Percentiles rank a stretch among this genome's conserved stretches.
Conservation (phyloP, 2,113 vertebrate genomes). For the Erpornis zantholeuca region DNA sequence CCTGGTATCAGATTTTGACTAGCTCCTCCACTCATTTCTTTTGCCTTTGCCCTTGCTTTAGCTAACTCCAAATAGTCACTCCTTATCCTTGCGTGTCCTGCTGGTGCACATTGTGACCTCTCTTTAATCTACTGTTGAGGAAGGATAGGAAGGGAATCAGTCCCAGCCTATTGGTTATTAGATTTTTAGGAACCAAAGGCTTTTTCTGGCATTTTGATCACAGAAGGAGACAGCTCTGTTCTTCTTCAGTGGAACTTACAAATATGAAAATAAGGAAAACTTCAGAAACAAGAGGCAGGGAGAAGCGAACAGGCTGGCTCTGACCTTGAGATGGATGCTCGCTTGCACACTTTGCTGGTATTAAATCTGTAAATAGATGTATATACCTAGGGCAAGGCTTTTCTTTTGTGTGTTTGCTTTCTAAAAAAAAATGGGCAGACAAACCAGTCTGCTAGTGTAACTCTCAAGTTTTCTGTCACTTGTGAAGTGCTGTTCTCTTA, state of each 20-base stretch:
- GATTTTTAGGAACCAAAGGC: neutral
- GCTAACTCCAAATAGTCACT: neutral
- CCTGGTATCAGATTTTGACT: neutral
- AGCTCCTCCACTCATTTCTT: neutral
- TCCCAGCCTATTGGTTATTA: neutral
- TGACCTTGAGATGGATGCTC: accelerated
- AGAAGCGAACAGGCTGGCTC: neutral
- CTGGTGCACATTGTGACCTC: neutral
- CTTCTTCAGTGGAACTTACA: neutral
- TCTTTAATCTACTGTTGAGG: neutral
- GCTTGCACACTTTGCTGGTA: accelerated
- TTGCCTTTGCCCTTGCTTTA: neutral
- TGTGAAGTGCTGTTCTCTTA: too few relatives aligned
- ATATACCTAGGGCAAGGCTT: neutral
- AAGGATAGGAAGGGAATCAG: neutral
- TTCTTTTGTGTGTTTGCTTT: neutral
- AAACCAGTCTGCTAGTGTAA: neutral
- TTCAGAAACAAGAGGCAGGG: neutral
- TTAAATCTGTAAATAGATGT: neutral
- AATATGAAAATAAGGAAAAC: neutral
- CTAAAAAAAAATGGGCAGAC: neutral
- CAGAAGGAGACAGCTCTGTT: neutral
- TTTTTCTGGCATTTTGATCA: neutral
- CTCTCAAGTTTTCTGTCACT: too few relatives aligned
- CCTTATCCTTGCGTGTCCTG: neutral